Conservation (phyloP, 2,113 vertebrate species). For the Felis chaus region DNA sequence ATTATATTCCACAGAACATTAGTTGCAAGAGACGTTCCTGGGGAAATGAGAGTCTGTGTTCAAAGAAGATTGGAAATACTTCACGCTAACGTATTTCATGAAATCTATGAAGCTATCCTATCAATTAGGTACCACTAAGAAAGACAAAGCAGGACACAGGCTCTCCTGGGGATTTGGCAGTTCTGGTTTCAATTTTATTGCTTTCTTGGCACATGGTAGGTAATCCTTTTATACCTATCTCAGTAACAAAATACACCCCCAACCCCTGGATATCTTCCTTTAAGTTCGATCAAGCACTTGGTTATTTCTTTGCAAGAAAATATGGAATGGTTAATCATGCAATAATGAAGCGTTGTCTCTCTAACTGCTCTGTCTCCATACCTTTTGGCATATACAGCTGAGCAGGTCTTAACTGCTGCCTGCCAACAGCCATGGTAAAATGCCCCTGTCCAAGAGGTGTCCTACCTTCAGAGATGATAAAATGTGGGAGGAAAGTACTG, state of each 20-base stretch:
- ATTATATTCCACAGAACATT: not conserved
- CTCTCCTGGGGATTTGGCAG: not conserved
- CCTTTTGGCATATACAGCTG: not conserved
- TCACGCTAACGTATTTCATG: not conserved
- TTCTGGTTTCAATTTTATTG: not conserved
- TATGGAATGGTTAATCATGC: not conserved
- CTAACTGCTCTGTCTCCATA: not conserved
- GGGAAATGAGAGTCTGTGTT: not conserved
- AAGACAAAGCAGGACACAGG: not conserved
- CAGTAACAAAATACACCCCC: slow-evolving; percentile 24
- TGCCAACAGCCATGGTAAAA: not conserved
- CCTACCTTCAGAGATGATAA: not conserved
- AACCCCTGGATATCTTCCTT: not conserved
- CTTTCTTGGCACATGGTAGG: not conserved
- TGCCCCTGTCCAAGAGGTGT: not conserved
- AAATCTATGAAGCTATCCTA: not conserved
- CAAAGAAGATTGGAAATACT: slow-evolving; percentile 24
- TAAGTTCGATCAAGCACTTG: not conserved
- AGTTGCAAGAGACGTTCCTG: slow-evolving; percentile 15
- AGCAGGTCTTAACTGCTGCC: not conserved
- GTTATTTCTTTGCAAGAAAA: slow-evolving; percentile 19
- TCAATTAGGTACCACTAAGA: not conserved
- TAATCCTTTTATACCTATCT: not conserved
- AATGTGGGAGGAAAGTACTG: not conserved
- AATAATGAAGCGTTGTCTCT: not conserved